Base-by-base conservation (phyloP, 2,113 vertebrate genomes). In the Murina feae region DNA sequence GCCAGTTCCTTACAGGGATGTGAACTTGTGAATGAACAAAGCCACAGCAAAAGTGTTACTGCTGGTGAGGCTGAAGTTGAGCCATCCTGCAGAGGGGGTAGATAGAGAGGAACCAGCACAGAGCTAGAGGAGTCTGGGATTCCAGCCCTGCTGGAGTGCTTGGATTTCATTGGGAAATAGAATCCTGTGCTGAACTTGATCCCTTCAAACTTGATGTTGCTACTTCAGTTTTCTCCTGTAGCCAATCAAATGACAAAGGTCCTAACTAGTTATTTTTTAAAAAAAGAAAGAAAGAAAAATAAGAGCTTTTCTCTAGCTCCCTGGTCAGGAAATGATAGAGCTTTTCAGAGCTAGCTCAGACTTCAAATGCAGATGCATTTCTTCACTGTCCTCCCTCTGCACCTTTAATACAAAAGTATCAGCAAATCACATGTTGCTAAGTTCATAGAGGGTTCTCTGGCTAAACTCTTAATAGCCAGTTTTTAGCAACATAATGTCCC, bases 1-100 rank as follows among this genome's bases (percentile, higher is more conserved):
- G 74, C n/a, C 39, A 89, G 78, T 96, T 83, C 68, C 92, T 90
- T 92, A 51, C 55, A 76, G 69, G 25, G 60, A 28, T 88, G 60
- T 88, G 68, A 47, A 83, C 85, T 85, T 91, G 82, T 66, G 66
- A 69, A 80, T 65, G 89, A 94, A 94, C 35, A 91, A 81, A 95
- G 23, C 53, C 44, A 20, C 32, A 44, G 35, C 60, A 37, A 23
- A 90, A 63, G 14, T 49, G 23, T 74, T 37, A 13, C 25, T 60
- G 44, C 49, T 63, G 42, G 35, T 55, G 42, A 63, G 37, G 74
- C 65, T 25, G 16, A 93, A 93, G n/a, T 55, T 90, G 66, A 28
- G 16, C 53, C 9, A 39, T 14, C 10, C 30, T 84, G 47, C 47
- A 32, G 49, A 47, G 42, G 17, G 13, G 44, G 51, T 20, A 35